These are phyloP conservation scores for Ceyx erithaca DNA, from an alignment of 2,797 vertebrate genomes.

Conservation along the genomic window DNA sequence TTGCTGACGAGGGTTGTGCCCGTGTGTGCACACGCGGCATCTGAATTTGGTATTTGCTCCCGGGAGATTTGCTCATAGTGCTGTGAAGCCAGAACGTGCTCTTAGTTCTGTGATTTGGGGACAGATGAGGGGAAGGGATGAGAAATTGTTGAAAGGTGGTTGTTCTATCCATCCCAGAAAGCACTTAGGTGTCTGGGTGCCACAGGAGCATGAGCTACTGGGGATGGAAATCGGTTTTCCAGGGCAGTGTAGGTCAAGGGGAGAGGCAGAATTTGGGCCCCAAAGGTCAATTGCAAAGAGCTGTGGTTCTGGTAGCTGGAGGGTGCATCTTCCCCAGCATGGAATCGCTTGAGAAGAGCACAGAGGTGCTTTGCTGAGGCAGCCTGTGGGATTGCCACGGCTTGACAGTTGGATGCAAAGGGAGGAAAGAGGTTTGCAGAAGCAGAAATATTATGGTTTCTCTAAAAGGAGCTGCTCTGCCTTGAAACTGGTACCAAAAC, in stretches of 20 bases:
- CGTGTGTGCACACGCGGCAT: rapidly evolving
- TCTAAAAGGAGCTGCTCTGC: neutral
- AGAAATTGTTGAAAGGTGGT: neutral
- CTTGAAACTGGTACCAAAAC: neutral
- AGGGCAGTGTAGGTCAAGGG: neutral
- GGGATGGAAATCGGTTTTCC: neutral
- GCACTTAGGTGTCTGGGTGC: rapidly evolving
- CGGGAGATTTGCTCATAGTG: neutral
- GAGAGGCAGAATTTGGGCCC: neutral
- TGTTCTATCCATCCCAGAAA: rapidly evolving
- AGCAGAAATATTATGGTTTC: neutral
- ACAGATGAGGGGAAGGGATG: rapidly evolving
- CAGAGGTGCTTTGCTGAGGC: neutral
- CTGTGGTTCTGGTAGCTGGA: rapidly evolving
- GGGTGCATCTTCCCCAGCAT: neutral
- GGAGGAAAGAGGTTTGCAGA: neutral
- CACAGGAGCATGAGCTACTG: rapidly evolving
- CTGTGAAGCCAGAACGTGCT: neutral
- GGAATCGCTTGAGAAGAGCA: rapidly evolving
- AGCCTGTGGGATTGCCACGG: rapidly evolving
- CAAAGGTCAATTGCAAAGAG: neutral
- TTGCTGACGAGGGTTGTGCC: neutral
- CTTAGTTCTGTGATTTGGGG: neutral
- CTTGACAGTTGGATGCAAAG: neutral
- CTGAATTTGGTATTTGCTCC: neutral